These are phyloP conservation scores for Campylorhamphus procurvoides DNA, from an alignment of 2,113 vertebrate species.

Conservation along the genomic window DNA sequence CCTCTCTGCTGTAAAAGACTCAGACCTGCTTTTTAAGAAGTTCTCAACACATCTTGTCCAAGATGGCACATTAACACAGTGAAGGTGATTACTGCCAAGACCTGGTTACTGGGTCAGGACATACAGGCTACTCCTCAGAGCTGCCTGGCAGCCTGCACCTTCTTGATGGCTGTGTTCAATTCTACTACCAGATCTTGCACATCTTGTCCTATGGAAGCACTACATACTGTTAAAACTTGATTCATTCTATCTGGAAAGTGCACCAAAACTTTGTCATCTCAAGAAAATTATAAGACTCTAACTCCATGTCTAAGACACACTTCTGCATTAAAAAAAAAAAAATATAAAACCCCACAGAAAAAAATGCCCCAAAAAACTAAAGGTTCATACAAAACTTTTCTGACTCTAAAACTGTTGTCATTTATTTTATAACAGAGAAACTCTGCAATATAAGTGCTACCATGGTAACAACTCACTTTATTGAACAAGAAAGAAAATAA, in stretches of 20 bases:
- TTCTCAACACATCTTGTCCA: background rate
- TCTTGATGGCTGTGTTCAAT: background rate
- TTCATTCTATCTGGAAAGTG: background rate
- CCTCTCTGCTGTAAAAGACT: background rate
- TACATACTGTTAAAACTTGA: background rate
- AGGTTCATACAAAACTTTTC: background rate
- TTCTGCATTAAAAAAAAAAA: background rate
- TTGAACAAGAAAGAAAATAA: constrained; percentile 65
- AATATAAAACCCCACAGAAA: background rate
- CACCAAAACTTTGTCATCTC: background rate
- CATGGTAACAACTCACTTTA: constrained; percentile 66
- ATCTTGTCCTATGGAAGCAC: background rate
- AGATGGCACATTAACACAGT: background rate
- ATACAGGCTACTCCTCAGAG: background rate
- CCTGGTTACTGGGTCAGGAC: background rate
- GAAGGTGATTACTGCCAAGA: background rate
- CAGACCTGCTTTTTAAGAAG: background rate
- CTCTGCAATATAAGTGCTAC: constrained; percentile 52
- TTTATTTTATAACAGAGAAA: constrained; percentile 60
- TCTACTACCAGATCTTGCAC: background rate
- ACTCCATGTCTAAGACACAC: background rate
- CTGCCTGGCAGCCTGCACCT: background rate
- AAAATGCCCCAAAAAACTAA: background rate
- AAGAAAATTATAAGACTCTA: background rate
- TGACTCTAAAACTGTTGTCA: constrained; percentile 32